Conservation (phyloP, 2,113 vertebrate species). For the Dicerorhinus sumatrensis region DNA sequence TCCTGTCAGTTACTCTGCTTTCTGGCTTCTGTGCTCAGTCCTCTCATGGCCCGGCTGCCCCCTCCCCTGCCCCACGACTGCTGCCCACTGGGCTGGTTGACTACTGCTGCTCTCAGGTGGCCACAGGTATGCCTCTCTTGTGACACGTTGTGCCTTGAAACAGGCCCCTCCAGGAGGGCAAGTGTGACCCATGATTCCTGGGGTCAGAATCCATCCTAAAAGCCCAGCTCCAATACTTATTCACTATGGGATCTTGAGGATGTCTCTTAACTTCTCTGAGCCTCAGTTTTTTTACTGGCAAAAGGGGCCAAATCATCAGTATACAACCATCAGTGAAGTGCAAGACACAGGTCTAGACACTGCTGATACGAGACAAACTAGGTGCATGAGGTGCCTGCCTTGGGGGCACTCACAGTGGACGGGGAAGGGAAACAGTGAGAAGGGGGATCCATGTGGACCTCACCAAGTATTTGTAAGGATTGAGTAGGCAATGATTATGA, state of each 20-base stretch:
- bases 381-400: too few relatives aligned
- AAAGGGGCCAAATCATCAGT: neutral
- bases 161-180: neutral
- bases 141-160: neutral
- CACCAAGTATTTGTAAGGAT: neutral
- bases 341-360: neutral
- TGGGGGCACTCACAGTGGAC: rapidly evolving
- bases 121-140: neutral
- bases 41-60: neutral
- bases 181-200: neutral
- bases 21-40: neutral
- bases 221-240: neutral
- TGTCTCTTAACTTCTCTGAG: neutral
- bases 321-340: neutral
- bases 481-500: rapidly evolving
- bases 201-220: neutral
- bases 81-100: neutral
- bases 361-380: neutral
- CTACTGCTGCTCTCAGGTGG: neutral
- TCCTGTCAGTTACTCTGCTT: neutral
- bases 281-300: neutral
- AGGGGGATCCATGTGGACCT: neutral
- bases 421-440: neutral
- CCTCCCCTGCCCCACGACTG: neutral
- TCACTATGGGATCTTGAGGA: neutral